These are phyloP conservation scores for Dusona sp. DNA, from an alignment of 2,888 invertebrate species.

Conservation along the genomic window DNA sequence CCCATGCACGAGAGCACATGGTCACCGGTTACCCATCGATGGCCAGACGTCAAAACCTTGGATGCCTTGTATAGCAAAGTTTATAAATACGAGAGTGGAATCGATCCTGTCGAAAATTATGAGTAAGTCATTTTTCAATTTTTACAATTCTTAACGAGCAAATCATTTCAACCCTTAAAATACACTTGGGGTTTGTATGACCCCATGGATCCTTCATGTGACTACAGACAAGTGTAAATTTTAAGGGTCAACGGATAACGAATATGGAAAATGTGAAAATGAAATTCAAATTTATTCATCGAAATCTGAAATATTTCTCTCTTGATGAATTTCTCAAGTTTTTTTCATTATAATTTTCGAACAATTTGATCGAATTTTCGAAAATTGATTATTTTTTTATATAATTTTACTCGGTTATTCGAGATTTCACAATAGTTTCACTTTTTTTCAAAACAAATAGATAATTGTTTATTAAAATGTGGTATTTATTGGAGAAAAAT, in stretches of 20 bases:
- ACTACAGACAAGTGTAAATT: too few relatives aligned
- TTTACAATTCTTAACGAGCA: too few relatives aligned
- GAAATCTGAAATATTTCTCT: neutral
- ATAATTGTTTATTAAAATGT: neutral
- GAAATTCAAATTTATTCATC: too few relatives aligned
- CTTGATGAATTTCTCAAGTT: neutral
- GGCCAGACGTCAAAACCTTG: constrained; percentile 88
- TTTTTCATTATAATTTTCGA: neutral
- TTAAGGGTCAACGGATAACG: too few relatives aligned
- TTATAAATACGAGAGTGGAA: constrained; percentile 61
- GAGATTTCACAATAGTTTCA: neutral
- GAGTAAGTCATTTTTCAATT: constrained; percentile 1
- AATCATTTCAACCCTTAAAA: too few relatives aligned
- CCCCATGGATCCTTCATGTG: too few relatives aligned
- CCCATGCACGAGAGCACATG: constrained; percentile 83
- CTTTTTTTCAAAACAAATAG: neutral
- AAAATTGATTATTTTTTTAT: neutral
- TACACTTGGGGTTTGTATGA: too few relatives aligned
- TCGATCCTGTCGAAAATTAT: constrained; percentile 3
- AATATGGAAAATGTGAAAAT: too few relatives aligned
- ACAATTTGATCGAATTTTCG: neutral
- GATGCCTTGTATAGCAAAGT: constrained; percentile 86
- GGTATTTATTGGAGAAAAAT: neutral
- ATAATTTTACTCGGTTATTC: neutral
- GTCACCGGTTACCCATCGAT: constrained; percentile 87